Evolutionary conservation across 2,888 invertebrate species (phyloP), one percentile per base, ranked within the genome.

Genomic region (Rhodophaea formosa): DNA sequence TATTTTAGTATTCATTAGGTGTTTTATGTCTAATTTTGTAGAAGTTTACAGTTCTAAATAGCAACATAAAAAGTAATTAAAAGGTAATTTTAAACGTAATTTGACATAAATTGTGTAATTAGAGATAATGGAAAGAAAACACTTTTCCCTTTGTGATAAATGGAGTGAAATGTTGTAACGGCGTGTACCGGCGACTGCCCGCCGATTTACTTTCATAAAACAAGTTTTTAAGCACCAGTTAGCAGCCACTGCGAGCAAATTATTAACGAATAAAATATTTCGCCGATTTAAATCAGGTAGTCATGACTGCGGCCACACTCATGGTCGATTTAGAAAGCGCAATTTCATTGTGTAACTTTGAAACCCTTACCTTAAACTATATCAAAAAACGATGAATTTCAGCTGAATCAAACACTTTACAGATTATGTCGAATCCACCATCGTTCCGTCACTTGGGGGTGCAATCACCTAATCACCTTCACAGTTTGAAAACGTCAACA

Each of bases 291-390:
- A 75, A 73, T 78, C 74, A 69, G 65, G 65, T 74, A 65, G 70
- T 84, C 83, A 84, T 85, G 83, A 83, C 84, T 75, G 75, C 74
- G 71, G 78, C 78, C 81, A 82, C 86, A 88, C 87, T 88, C 89
- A 89, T 84, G 89, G 89, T 77, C 89, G 84, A 72, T 86, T 86
- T 89, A 88, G 89, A 89, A 89, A 90, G 90, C 88, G 84, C 80
- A 80, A 82, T 82, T 81, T 80, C 79, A 84, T 84, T 84, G 82
- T 77, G 75, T 80, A 73, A 78, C 73, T 54, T 45, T 47, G 59
- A 72, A 71, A 70, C 69, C 76, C 83, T 83, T 72, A 87, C 86
- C 88, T 87, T 84, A 72, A 73, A 72, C 71, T 73, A 70, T 72
- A 68, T 72, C 70, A 68, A 74, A 71, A 67, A 71, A 67, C 74